phyloP scores from a whole-genome alignment of 2,113 vertebrate species.

The Polypterus bichir region DNA sequence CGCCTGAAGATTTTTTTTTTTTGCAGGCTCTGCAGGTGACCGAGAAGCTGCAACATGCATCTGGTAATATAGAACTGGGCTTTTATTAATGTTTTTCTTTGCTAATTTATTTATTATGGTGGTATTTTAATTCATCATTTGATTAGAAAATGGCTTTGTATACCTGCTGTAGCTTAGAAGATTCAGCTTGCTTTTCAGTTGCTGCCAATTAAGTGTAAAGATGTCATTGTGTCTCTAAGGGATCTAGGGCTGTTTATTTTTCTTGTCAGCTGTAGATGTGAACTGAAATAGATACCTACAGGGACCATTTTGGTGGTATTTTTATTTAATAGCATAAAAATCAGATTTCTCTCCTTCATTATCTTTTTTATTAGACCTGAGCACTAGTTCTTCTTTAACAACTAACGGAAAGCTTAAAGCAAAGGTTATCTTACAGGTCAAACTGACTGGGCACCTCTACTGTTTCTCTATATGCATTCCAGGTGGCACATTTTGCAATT shows the following conservation, averaged over 20 bases:
- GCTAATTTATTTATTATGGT: neutral
- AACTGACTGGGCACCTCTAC: no score
- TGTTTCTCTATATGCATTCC: no score
- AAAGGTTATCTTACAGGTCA: no score
- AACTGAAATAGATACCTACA: no score
- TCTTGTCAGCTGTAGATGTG: slow-evolving; percentile 19
- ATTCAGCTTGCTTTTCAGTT: slow-evolving; percentile 20
- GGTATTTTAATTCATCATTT: neutral
- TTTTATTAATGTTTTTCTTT: neutral
- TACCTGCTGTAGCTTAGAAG: slow-evolving; percentile 3
- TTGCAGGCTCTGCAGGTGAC: slow-evolving; percentile 37
- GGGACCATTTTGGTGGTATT: no score
- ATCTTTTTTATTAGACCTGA: no score
- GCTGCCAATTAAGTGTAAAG: slow-evolving; percentile 33
- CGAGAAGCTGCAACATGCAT: slow-evolving; percentile 50
- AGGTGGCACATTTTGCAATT: no score
- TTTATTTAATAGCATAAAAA: no score
- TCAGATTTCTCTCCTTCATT: no score
- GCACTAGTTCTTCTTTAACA: no score
- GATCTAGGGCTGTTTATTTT: slow-evolving; percentile 15
- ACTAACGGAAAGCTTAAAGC: no score
- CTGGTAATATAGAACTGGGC: slow-evolving; percentile 48
- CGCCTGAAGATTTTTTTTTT: neutral
- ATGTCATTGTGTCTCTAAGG: slow-evolving; percentile 25
- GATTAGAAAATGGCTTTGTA: neutral